A percentile compares a stretch with the other conserved stretches of the same genome.
These are phyloP conservation scores for Brachypteracias leptosomus DNA, from an alignment of 2,113 vertebrate genomes.

Conservation along the genomic window DNA sequence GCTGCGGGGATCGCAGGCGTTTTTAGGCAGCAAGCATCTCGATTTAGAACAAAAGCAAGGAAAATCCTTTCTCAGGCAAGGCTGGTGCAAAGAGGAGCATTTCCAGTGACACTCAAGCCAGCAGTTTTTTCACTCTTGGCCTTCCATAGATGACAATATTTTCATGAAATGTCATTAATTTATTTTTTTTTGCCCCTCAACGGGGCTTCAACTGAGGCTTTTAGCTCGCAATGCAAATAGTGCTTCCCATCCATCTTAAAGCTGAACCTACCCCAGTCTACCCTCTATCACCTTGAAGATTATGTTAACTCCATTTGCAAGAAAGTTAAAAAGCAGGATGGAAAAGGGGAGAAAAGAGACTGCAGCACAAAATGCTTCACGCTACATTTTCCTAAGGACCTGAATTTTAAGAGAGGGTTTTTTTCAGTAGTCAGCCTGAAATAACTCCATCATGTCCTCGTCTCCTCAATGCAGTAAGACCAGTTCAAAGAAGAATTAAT, in stretches of 20 bases:
- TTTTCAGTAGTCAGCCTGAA: not conserved
- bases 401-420: not conserved
- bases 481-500: not conserved
- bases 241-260: slow-evolving; percentile 21
- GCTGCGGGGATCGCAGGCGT: not conserved
- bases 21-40: slow-evolving; percentile 20
- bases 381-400: not conserved
- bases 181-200: not conserved
- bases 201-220: not conserved
- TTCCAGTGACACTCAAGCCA: not conserved
- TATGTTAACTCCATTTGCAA: not conserved
- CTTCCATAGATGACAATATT: slow-evolving; percentile 4
- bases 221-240: not conserved
- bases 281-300: not conserved
- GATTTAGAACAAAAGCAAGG: slow-evolving; percentile 56
- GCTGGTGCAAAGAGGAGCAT: not conserved
- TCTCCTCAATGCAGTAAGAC: not conserved
- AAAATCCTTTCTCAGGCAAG: slow-evolving; percentile 34
- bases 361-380: not conserved
- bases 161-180: slow-evolving; percentile 20
- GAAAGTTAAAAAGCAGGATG: not conserved
- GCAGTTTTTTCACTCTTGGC: not conserved
- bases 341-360: not conserved
- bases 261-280: not conserved
- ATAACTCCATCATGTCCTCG: not conserved